A percentile compares a stretch with the other conserved stretches of the same genome.
Evolutionary conservation across 2,113 vertebrate species (phyloP).

Genomic region (Rhea americana): DNA sequence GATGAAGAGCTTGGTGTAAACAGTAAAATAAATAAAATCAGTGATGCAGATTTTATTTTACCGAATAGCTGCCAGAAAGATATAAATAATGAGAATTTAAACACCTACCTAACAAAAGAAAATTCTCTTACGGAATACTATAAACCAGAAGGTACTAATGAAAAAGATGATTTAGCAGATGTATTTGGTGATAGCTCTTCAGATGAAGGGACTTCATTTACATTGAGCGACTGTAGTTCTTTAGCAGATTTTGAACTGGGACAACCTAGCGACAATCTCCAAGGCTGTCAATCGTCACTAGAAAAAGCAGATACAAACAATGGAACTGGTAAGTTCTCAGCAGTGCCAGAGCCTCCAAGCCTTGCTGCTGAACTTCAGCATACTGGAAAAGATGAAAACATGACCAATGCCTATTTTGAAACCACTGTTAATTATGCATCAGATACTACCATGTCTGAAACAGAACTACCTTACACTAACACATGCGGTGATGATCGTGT

Average conservation of each 20-base stretch:
- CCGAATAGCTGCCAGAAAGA: neutral
- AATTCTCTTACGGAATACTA: neutral
- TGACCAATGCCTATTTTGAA: neutral
- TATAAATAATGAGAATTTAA: neutral
- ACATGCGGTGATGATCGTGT: fast-evolving
- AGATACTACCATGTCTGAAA: neutral
- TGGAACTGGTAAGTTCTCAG: neutral
- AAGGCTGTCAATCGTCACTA: fast-evolving
- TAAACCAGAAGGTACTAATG: neutral
- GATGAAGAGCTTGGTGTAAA: neutral
- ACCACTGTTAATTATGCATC: neutral
- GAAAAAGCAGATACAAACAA: neutral
- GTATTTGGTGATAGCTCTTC: constrained; percentile 16
- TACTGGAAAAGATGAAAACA: neutral
- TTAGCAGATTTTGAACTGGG: constrained; percentile 1
- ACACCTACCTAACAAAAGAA: neutral
- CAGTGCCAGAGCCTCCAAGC: neutral
- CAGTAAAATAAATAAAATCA: neutral
- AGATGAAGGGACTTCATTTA: constrained; percentile 70
- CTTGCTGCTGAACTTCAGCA: neutral
- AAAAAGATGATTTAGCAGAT: neutral
- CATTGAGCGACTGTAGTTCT: constrained; percentile 69
- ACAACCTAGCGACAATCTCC: neutral
- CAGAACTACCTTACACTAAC: neutral
- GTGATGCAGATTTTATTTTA: neutral